Base-by-base conservation (phyloP, 2,888 invertebrate genomes). In the Endomychus coccineus region DNA sequence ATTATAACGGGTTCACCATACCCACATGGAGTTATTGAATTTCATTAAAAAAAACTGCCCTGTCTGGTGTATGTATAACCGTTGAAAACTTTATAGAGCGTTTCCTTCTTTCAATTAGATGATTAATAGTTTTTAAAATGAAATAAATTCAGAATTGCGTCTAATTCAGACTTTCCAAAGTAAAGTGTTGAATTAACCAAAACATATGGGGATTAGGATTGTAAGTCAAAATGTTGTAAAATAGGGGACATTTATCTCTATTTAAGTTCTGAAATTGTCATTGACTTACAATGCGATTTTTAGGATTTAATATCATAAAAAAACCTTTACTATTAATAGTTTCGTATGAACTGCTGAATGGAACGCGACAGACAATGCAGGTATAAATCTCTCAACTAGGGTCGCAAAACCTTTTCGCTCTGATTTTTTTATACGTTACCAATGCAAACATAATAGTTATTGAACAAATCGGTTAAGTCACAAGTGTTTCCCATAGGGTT, bases 381-480 rank as follows among this genome's bases (percentile, higher is more conserved):
- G 56, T 56, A 54, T 30, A 30, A 34, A 25, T 34, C 15, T 28
- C 13, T 5, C 22, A 39, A 45, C 50, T 52, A 50, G 46, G 37
- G 42, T 38, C 24, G 33, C 43, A 36, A 48, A 49, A 45, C 44
- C 42, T 51, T 44, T 45, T 43, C 52, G 53, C 49, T 53, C 52
- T 56, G 51, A 56, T 58, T 56, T 54, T 54, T 55, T 51, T 50
- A 48, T 49, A 46, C 44, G 40, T 39, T 37, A 41, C 44, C 59
- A 58, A 56, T 59, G 57, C 56, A 55, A 58, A 61, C 55, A 59
- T 55, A 61, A 60, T 61, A 53, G 54, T 51, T 56, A 59, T 61
- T 55, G 59, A 60, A 64, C 64, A 64, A 63, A 63, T 64, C 62
- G 62, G 53, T 51, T 50, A 55, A 52, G 50, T 54, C 54, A 58